Base-by-base conservation (phyloP, 2,888 invertebrate species). In the Venustoraphidia nigricollis region DNA sequence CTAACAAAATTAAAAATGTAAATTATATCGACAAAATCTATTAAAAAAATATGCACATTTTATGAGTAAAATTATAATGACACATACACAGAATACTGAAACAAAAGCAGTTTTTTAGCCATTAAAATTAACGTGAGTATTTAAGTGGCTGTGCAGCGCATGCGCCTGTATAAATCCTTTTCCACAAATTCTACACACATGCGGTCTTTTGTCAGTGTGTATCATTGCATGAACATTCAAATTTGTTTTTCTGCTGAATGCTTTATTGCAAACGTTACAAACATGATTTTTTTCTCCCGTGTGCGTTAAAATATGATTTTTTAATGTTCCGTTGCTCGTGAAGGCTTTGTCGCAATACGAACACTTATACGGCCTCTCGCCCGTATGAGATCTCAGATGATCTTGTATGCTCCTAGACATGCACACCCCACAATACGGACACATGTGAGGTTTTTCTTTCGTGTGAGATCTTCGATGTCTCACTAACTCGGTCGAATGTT, bases 391-490 rank as follows among this genome's bases (percentile, higher is more conserved):
- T n/a, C 50, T 27, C 6, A 27, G 27, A 27, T 27, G 27, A 6
- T 27, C 27, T 6, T 27, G 27, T 27, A 27, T 27, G 27, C 27
- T 48, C 11, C 56, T 47, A 38, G 54, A 55, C 44, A 57, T 58
- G 10, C 53, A 54, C n/a, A 53, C 53, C 2, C 58, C 58, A 47
- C 59, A 59, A 6, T 53, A 27, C 4, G 46, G 41, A 43, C 59
- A 59, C 6, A 55, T 50, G 43, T 55, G 53, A 45, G 55, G 53
- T 10, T 52, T 50, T 9, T 46, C 41, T 38, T 51, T 49, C 3
- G 54, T 52, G 47, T 59, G 59, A 1, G 49, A 49, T 2, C 53
- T 54, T 46, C 55, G 56, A 46, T 59, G 59, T 5, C 54, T 55
- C 4, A 53, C 49, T 35, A 59, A 41, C 9, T 57, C 52, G 2